Conservation (phyloP, 1,140 invertebrate species). For the Drosophila varians region DNA sequence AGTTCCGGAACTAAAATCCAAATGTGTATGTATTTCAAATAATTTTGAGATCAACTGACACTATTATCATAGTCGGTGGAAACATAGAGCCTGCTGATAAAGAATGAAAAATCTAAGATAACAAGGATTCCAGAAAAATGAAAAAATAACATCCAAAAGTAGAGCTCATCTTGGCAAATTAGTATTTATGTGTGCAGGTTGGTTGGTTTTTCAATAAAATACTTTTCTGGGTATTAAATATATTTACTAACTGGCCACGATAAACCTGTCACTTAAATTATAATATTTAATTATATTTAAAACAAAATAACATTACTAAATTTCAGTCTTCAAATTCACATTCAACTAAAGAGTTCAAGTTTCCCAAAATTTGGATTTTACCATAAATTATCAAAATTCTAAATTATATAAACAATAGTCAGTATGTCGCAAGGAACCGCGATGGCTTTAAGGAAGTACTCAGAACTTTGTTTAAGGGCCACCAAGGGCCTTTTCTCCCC, state of each 20-base stretch:
- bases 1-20: neutral
- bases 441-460: neutral
- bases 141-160: too few species aligned
- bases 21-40: neutral
- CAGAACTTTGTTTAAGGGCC: neutral
- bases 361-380: neutral
- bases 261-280: neutral
- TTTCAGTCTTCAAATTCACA: neutral
- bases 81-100: neutral
- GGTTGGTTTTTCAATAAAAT: too few species aligned
- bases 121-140: too few species aligned
- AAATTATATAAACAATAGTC: neutral
- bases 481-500: neutral
- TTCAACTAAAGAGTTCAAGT: neutral
- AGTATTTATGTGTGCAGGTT: too few species aligned
- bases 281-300: neutral
- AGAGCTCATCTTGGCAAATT: too few species aligned
- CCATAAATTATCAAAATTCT: neutral
- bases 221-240: too few species aligned
- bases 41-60: neutral
- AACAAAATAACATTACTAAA: neutral
- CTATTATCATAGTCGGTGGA: neutral
- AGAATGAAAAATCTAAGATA: too few species aligned
- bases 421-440: neutral
- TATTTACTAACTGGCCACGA: neutral